These are phyloP conservation scores for Notechis scutatus DNA, from an alignment of 2,113 vertebrate genomes.

Conservation along the genomic window DNA sequence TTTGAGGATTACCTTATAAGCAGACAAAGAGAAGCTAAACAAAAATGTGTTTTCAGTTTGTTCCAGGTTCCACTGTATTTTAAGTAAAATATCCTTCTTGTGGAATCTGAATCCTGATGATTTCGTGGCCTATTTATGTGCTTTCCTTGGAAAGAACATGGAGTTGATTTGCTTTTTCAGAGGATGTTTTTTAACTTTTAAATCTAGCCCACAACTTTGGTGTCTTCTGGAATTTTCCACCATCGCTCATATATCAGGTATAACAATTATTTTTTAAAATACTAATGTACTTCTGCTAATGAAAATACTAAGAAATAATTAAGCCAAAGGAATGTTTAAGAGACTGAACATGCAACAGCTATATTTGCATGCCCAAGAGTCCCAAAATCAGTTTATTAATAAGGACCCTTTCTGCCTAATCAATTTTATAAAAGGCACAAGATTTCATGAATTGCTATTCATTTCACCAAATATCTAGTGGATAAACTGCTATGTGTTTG, in stretches of 20 bases:
- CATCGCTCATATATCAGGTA: not conserved
- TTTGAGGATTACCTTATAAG: not conserved
- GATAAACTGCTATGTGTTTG: not conserved
- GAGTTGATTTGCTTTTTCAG: not conserved
- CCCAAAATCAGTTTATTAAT: not conserved
- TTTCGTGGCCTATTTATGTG: not conserved
- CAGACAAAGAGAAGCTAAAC: not conserved
- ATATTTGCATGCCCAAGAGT: not conserved
- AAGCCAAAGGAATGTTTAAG: not conserved
- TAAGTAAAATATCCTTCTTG: not conserved
- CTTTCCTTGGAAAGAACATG: not conserved
- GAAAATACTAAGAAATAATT: not conserved
- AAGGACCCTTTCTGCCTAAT: not conserved
- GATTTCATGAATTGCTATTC: not conserved
- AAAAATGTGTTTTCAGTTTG: not conserved
- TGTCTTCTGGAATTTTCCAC: not conserved
- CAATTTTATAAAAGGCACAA: not conserved
- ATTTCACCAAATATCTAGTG: not conserved
- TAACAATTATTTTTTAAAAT: not conserved
- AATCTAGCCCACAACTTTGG: not conserved
- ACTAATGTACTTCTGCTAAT: not conserved
- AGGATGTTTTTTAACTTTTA: not conserved
- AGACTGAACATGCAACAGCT: not conserved
- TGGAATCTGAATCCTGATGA: not conserved
- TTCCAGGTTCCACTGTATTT: not conserved